Evolutionary conservation across 2,797 vertebrate genomes (phyloP), one percentile per base, ranked within the genome.

Genomic region (Harpagifer antarcticus): DNA sequence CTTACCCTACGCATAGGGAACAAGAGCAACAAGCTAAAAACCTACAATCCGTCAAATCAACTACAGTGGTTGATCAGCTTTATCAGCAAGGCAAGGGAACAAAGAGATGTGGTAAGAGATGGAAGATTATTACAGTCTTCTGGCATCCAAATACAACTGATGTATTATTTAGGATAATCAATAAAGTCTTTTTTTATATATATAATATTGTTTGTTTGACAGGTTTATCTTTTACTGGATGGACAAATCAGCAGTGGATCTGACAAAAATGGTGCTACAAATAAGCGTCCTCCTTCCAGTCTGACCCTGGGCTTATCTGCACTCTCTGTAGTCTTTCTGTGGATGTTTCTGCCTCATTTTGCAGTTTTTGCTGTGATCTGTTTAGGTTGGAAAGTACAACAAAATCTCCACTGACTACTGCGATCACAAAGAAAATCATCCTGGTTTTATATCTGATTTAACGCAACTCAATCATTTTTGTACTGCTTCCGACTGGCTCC

Each of bases 321-420:
- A 0, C 56, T 90, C 19, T 69, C 47, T 10, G 48, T 65, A 0
- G 14, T 31, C 20, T 49, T 87, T 10, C 63, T 88, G 3, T 90
- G 83, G 83, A 74, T 17, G 40, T 57, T 60, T 40, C 59, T 82
- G 58, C 85, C 83, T 78, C 55, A 58, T 8, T 20, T 82, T 23
- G 50, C 71, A 9, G 10, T 82, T 44, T 89, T 55, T 43, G 64
- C 58, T 58, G 12, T 67, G 57, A 58, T 89, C 62, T 74, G 33
- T 79, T 56, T 66, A 0, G 19, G n/a, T 4, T 82, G 62, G 74
- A 82, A 42, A 3, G 12, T 68, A n/a, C 48, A 0, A 1, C 27
- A 64, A 13, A 23, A 37, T 2, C 55, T 49, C 27, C 15, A 17
- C 43, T 3, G 60, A 76, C 10, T 1, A 0, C 48, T 45, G 16